Evolutionary conservation across 2,888 invertebrate species (phyloP), one percentile per base, ranked within the genome.

Genomic region (Hirtodrosophila cameraria): DNA sequence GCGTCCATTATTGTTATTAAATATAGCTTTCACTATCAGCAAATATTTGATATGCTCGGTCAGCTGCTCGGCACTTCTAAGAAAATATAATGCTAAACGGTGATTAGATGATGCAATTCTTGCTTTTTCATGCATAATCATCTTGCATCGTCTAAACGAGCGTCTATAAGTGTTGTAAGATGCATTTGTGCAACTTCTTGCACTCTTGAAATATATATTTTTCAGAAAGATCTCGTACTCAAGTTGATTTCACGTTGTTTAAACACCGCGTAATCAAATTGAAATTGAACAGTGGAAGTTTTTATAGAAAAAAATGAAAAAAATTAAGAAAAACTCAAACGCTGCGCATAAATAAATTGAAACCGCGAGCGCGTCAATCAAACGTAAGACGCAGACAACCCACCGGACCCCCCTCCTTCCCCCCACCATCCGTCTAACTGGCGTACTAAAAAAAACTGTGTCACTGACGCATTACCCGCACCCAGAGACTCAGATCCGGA

Each of bases 301-400:
- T 28, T 13, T 38, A 11, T 12, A 23, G 27, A 9, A 31, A 41
- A 27, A 15, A 15, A 12, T 23, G 23, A 15, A 36, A 46, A 7
- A 53, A 36, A 42, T 25, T 6, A 33, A 39, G 28, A 13, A 31
- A 20, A 66, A 79, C 62, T 53, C 49, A 86, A 67, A 62, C 55
- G 73, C 39, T 61, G 55, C 55, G 31, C 59, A 68, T 59, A 67
- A 83, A 70, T 64, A 73, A 81, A 84, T 77, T 81, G 49, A 58
- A 64, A 57, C 48, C 23, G 54, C 59, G 58, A 81, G 28, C 35
- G 41, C 60, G 33, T 73, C 67, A 77, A 80, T 86, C 77, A 66
- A 69, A 60, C 31, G 31, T 12, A 27, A 58, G 11, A 27, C 20
- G 1, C 11, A 59, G 12, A 7, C 18, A n/a, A 31, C 30, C 18